phyloP scores from a whole-genome alignment of 30 jellyfish, hydroid and myxozoan genomes.

The Cassiopea xamachana region DNA sequence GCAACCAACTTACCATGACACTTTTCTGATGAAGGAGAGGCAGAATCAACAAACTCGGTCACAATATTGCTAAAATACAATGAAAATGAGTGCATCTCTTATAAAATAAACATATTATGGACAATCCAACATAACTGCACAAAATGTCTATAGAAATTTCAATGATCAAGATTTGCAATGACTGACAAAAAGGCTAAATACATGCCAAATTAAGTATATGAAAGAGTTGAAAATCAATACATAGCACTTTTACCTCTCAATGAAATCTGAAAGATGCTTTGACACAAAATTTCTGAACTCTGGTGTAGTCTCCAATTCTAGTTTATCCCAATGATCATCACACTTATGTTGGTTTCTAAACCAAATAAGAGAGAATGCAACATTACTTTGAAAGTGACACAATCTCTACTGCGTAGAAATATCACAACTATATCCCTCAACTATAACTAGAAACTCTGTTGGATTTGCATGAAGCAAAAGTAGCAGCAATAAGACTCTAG shows the following conservation, averaged over 20 bases:
- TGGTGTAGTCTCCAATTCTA: constrained; percentile 40
- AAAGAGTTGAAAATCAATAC: background rate
- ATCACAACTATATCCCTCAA: no score
- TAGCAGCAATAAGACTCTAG: no score
- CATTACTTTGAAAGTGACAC: no score
- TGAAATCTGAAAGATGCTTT: constrained; percentile 32
- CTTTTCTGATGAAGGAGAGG: background rate
- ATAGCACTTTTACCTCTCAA: constrained; percentile 32
- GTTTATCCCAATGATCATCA: constrained; percentile 19
- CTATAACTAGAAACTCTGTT: no score
- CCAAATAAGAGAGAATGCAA: background rate
- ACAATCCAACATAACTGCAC: no score
- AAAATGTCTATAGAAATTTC: background rate
- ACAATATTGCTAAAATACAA: background rate
- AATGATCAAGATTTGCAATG: background rate
- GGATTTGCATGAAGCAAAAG: no score
- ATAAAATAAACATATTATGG: background rate
- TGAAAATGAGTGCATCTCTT: background rate
- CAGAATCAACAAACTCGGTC: background rate
- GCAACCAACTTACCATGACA: background rate
- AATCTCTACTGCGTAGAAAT: no score
- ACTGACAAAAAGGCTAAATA: background rate
- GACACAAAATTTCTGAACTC: constrained; percentile 45
- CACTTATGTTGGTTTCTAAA: background rate
- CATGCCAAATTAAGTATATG: background rate